Conservation (phyloP, 2,797 vertebrate genomes). For the Euthynnus affinis region DNA sequence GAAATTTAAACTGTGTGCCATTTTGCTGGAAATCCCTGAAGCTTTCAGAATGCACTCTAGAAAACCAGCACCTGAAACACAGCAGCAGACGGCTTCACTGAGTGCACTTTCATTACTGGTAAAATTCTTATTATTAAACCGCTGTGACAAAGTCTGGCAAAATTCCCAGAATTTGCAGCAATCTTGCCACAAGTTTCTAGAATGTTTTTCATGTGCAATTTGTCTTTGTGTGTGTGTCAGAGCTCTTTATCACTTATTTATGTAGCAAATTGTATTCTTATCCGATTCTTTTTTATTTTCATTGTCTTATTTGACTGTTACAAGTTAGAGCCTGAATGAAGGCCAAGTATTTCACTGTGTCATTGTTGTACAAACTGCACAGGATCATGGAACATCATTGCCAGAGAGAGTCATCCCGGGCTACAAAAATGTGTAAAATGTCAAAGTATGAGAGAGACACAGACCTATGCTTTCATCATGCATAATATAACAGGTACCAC, state of each 20-base stretch:
- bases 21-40: not conserved
- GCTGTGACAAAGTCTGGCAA: constrained; percentile 19
- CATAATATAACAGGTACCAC: not conserved
- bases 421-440: no score
- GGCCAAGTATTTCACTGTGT: no score
- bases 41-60: not conserved
- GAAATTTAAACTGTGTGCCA: no score
- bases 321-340: no score
- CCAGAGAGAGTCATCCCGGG: not conserved
- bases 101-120: constrained; percentile 7
- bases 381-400: not conserved
- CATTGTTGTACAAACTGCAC: no score
- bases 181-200: not conserved
- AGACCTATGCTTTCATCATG: not conserved
- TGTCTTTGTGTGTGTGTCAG: no score
- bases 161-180: constrained; percentile 14
- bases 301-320: no score
- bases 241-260: not conserved
- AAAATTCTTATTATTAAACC: constrained; percentile 9
- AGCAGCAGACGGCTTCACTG: not conserved
- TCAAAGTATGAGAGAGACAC: not conserved
- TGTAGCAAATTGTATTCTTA: no score
- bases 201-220: constrained; percentile 5
- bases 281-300: no score
- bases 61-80: not conserved